phyloP scores from a whole-genome alignment of 2,797 vertebrate genomes.

The Streptopelia turtur region DNA sequence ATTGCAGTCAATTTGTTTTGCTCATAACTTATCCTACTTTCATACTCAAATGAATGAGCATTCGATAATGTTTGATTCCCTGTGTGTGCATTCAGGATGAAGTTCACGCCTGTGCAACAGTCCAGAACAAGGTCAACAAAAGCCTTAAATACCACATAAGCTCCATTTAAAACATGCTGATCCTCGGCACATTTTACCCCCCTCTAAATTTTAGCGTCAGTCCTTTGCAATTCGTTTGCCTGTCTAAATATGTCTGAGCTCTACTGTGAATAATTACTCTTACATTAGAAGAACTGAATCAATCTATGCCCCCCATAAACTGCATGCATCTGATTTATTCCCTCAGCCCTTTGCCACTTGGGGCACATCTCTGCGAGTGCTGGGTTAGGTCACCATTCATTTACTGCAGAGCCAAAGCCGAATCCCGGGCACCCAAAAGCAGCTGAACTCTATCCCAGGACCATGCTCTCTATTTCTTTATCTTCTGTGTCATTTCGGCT shows the following conservation, averaged over 20 bases:
- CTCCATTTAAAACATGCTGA: slow-evolving; percentile 30
- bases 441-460: not conserved
- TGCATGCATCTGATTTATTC: not conserved
- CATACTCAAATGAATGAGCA: accelerated
- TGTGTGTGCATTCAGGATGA: not conserved
- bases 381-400: not conserved
- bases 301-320: not conserved
- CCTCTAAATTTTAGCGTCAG: slow-evolving; percentile 8
- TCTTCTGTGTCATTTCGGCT: not conserved
- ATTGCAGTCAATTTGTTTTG: not conserved
- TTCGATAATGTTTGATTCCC: not conserved
- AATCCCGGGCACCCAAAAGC: slow-evolving; percentile 1
- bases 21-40: not conserved
- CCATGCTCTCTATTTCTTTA: not conserved
- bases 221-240: not conserved
- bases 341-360: not conserved
- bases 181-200: not conserved
- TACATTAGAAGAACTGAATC: not conserved
- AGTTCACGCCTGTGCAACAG: not conserved
- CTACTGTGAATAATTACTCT: not conserved
- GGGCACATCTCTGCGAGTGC: not conserved
- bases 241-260: not conserved
- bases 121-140: slow-evolving; percentile 51
- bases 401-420: not conserved
- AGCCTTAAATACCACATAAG: slow-evolving; percentile 44